These are phyloP conservation scores for Cirrhinus mrigala DNA, from an alignment of 2,797 vertebrate genomes.

Conservation along the genomic window DNA sequence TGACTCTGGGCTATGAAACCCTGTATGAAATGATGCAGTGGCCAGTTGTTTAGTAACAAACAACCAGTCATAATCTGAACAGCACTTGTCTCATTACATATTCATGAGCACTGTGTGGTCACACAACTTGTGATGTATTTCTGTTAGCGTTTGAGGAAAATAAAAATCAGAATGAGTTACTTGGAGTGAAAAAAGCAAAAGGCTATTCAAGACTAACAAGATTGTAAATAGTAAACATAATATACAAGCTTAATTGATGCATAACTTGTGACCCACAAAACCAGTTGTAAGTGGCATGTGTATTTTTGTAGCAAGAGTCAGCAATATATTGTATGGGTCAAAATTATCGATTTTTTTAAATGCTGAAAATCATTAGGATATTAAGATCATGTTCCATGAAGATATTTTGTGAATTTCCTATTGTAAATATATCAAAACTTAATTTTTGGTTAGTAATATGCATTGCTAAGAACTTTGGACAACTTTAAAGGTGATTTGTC, in stretches of 20 bases:
- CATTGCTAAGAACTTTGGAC: too few species aligned
- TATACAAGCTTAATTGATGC: neutral
- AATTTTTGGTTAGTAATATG: too few species aligned
- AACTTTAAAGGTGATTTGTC: too few species aligned
- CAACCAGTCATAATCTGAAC: neutral
- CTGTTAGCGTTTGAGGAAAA: neutral
- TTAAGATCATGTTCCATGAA: too few species aligned
- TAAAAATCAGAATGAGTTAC: conserved; percentile 1
- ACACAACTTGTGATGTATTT: neutral
- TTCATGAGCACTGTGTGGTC: neutral
- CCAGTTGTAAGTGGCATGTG: too few species aligned
- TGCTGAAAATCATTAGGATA: too few species aligned
- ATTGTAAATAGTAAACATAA: neutral
- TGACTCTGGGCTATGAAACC: conserved; percentile 3
- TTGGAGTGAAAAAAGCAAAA: neutral
- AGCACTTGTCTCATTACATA: neutral
- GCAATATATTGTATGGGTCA: too few species aligned
- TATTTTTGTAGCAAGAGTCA: too few species aligned
- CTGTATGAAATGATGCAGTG: neutral
- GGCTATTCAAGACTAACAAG: neutral
- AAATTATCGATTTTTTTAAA: too few species aligned
- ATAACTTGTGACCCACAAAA: neutral
- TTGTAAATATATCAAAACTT: too few species aligned
- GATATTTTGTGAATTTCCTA: too few species aligned
- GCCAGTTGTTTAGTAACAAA: neutral